Conservation (phyloP, 2,888 invertebrate species). For the Chloroclystis v-ata region DNA sequence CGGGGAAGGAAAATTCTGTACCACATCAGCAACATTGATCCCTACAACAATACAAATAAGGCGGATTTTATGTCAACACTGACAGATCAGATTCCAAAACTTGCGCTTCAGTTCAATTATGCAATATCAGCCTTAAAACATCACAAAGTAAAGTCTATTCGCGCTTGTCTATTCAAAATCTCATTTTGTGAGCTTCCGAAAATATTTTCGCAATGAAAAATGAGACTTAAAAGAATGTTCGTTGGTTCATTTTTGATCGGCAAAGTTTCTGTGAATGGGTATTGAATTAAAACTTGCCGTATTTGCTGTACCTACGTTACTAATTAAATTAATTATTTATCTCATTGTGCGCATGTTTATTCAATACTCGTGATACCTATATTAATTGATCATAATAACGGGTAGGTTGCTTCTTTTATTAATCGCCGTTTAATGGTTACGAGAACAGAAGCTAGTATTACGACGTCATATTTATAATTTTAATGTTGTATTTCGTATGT, state of each 20-base stretch:
- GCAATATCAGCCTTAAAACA: slow-evolving; percentile 50
- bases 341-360: slow-evolving; percentile 63
- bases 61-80: slow-evolving; percentile 40
- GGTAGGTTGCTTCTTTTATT: slow-evolving; percentile 11
- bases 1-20: slow-evolving; percentile 43
- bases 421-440: slow-evolving; percentile 3
- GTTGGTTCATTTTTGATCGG: slow-evolving; percentile 59
- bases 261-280: slow-evolving; percentile 56
- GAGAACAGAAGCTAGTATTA: neutral
- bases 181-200: slow-evolving; percentile 70
- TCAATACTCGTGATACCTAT: slow-evolving; percentile 59
- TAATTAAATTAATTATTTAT: slow-evolving; percentile 75
- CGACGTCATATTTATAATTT: too few relatives aligned
- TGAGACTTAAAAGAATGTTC: slow-evolving; percentile 55
- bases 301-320: slow-evolving; percentile 68
- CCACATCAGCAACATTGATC: slow-evolving; percentile 38
- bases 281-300: slow-evolving; percentile 75
- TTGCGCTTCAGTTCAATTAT: slow-evolving; percentile 48
- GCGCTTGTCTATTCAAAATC: slow-evolving; percentile 43
- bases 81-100: slow-evolving; percentile 62
- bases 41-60: slow-evolving; percentile 37
- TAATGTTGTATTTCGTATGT: too few relatives aligned
- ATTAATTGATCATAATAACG: slow-evolving; percentile 33
- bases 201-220: slow-evolving; percentile 62
- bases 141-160: slow-evolving; percentile 48